A percentile compares a stretch with the other conserved stretches of the same genome.
Conservation (phyloP, 2,113 vertebrate species). For the Stomatorhinus ivindoensis region DNA sequence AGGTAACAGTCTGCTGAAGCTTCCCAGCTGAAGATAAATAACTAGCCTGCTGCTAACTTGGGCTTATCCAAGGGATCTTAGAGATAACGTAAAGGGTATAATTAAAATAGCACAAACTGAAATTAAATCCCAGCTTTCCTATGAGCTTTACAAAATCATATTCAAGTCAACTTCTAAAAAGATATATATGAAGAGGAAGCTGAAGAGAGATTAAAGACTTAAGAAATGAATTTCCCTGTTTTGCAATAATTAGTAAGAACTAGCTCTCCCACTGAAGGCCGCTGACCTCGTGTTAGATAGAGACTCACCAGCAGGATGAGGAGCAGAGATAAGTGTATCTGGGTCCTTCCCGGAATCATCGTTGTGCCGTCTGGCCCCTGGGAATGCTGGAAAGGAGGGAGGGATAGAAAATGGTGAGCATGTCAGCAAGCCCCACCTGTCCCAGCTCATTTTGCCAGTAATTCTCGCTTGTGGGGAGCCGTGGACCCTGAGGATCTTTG, state of each 20-base stretch:
- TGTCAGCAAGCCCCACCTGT: too few species aligned
- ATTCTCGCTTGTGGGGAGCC: background rate
- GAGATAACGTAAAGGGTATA: slow-evolving; percentile 25
- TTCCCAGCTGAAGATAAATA: background rate
- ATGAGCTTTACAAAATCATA: slow-evolving; percentile 31
- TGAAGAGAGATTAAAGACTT: background rate
- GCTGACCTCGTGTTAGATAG: background rate
- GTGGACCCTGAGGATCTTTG: background rate
- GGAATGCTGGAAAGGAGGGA: slow-evolving; percentile 27
- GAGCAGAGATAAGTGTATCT: slow-evolving; percentile 62
- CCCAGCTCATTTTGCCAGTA: background rate
- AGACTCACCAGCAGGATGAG: slow-evolving; percentile 76
- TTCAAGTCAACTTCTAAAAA: slow-evolving; percentile 12
- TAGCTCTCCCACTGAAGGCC: background rate
- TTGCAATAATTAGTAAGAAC: background rate
- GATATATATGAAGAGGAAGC: background rate
- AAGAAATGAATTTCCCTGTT: background rate
- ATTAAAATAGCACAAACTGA: slow-evolving; percentile 29
- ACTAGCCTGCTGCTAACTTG: background rate
- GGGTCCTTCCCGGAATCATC: slow-evolving; percentile 65
- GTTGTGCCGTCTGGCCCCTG: slow-evolving; percentile 33
- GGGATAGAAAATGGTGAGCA: slow-evolving; percentile 21
- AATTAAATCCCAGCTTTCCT: slow-evolving; percentile 27
- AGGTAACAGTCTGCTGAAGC: background rate
- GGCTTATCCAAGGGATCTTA: slow-evolving; percentile 22